Percentiles rank a stretch among this genome's conserved stretches.
Conservation (phyloP, 2,113 vertebrate genomes). For the Aegithalos caudatus region DNA sequence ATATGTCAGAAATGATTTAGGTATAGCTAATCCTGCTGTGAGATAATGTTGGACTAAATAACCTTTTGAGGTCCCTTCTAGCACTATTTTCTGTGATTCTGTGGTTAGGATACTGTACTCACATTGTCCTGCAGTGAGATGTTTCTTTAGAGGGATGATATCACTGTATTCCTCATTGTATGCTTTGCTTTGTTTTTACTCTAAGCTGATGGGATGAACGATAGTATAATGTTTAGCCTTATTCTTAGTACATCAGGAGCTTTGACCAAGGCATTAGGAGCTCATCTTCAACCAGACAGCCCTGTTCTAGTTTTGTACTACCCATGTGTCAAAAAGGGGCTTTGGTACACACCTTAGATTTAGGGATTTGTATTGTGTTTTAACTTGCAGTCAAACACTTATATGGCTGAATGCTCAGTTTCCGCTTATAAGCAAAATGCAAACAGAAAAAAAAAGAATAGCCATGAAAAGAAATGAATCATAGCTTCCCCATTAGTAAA, state of each 20-base stretch:
- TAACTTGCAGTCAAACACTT: neutral
- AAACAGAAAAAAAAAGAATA: neutral
- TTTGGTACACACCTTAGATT: neutral
- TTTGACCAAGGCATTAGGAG: neutral
- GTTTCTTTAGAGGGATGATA: neutral
- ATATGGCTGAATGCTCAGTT: neutral
- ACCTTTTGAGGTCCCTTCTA: conserved; percentile 53
- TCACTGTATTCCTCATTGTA: neutral
- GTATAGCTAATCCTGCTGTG: conserved; percentile 53
- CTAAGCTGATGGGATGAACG: neutral
- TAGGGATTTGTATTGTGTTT: neutral
- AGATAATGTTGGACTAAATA: conserved; percentile 56
- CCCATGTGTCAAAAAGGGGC: neutral
- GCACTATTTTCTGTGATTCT: conserved; percentile 35
- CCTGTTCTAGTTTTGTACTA: neutral
- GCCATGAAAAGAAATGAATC: neutral
- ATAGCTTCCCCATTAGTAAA: neutral
- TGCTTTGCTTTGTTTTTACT: neutral
- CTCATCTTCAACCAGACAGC: neutral
- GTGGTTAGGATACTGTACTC: neutral
- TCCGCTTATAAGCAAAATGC: neutral
- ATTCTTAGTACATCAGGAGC: neutral
- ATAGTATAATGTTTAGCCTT: neutral
- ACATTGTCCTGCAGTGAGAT: neutral
- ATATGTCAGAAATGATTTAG: conserved; percentile 67